Conservation (phyloP, 2,113 vertebrate genomes). For the Ploceus nigricollis region DNA sequence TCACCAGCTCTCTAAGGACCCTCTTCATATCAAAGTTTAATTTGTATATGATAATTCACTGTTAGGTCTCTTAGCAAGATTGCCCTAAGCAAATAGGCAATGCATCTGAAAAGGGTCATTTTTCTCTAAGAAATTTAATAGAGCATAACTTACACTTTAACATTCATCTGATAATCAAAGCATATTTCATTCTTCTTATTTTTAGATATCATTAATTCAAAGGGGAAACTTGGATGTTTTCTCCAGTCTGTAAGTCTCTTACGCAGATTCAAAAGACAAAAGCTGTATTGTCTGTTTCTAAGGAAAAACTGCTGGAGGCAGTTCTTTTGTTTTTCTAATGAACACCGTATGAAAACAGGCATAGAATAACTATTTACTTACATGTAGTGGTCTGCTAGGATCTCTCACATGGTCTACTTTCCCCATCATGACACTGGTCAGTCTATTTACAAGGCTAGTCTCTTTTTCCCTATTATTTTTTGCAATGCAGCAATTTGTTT, state of each 20-base stretch:
- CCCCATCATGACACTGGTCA: not conserved
- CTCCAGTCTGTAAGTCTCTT: not conserved
- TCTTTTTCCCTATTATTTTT: not conserved
- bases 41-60: constrained; percentile 31
- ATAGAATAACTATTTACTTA: constrained; percentile 46
- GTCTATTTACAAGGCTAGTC: not conserved
- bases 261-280: constrained; percentile 41
- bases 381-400: not conserved
- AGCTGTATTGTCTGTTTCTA: constrained; percentile 37
- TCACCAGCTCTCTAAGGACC: not conserved
- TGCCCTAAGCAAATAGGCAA: constrained; percentile 11
- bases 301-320: constrained; percentile 40
- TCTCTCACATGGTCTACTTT: not conserved
- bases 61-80: not conserved
- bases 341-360: constrained; percentile 35
- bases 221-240: constrained; percentile 16
- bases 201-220: constrained; percentile 47
- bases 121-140: not conserved
- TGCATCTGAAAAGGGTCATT: constrained; percentile 1
- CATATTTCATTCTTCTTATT: constrained; percentile 26
- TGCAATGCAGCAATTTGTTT: not conserved
- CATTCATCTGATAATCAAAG: constrained; percentile 34
- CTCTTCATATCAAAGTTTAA: constrained; percentile 45
- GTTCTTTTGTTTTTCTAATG: constrained; percentile 52
- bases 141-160: not conserved